Conservation (phyloP, 2,888 invertebrate genomes). For the Microchrysa polita region DNA sequence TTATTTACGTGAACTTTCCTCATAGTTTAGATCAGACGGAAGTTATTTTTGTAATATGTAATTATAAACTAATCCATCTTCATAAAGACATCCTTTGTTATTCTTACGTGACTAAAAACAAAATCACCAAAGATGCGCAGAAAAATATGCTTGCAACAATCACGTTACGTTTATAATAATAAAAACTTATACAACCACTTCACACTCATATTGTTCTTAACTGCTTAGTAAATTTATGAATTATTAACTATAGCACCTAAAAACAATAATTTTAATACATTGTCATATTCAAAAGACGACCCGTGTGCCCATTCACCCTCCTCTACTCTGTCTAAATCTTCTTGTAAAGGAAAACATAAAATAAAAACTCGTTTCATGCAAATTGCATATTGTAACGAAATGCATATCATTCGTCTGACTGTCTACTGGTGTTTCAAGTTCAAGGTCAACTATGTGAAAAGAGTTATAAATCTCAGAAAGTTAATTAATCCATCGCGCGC, state of each 20-base stretch:
- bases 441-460: constrained; percentile 44
- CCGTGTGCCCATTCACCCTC: constrained; percentile 12
- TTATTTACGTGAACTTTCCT: no score
- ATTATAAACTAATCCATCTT: no score
- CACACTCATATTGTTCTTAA: no score
- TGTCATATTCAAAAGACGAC: background rate
- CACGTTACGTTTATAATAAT: no score
- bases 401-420: constrained; percentile 39
- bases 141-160: no score
- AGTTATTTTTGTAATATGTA: no score
- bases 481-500: constrained; percentile 34
- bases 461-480: constrained; percentile 44
- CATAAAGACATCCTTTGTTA: no score
- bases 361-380: constrained; percentile 30
- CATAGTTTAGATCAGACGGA: no score
- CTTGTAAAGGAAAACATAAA: no score
- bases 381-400: constrained; percentile 25
- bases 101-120: no score
- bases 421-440: constrained; percentile 39
- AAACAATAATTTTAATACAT: background rate
- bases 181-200: no score
- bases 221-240: background rate
- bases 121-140: no score
- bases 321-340: constrained; percentile 26
- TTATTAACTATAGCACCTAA: background rate